A percentile compares a stretch with the other conserved stretches of the same genome.
Conservation (phyloP, 2,113 vertebrate species). For the chimpanzee (Pan troglodytes) region NHGRI_mPanTro3-v2.1_pri NC_072416.2:69826001-69826500, state of each 20-base stretch:
- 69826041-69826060: fast-evolving
- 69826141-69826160: slow-evolving; percentile 73
- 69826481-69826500: neutral
- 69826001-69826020: fast-evolving
- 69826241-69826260: neutral
- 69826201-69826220: slow-evolving; percentile 39
- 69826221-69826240: slow-evolving; percentile 29
- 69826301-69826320: neutral
- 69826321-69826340: neutral
- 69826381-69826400: neutral
- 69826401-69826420: neutral
- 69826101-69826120: slow-evolving; percentile 63
- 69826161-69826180: slow-evolving; percentile 71
- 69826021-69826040: neutral
- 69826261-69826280: neutral
- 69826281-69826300: neutral
- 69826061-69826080: neutral
- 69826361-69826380: neutral
- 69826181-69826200: slow-evolving; percentile 71
- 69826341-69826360: fast-evolving
- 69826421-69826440: neutral
- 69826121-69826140: slow-evolving; percentile 62
- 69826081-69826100: neutral
- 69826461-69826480: neutral
- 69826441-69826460: neutral